A percentile compares a stretch with the other conserved stretches of the same genome.
Evolutionary conservation across 23 tunicate species (phyloP).

Genomic region (Corella eumyota): DNA sequence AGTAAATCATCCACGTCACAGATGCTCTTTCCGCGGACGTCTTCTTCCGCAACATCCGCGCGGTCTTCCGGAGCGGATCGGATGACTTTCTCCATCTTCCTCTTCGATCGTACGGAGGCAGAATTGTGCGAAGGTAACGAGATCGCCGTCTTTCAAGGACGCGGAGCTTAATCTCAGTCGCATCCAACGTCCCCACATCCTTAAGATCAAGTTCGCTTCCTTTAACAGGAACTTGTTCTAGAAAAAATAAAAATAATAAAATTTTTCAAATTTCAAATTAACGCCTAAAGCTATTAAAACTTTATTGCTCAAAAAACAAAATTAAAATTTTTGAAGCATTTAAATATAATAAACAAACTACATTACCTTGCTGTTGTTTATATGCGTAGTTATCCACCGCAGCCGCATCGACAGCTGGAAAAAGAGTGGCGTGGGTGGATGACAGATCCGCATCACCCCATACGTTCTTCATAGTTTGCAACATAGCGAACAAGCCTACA

Average conservation of each 20-base stretch:
- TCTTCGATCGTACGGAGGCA: slow-evolving; percentile 38
- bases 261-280: neutral
- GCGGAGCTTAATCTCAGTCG: slow-evolving; percentile 11
- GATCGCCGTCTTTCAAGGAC: slow-evolving; percentile 47
- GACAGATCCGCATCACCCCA: neutral
- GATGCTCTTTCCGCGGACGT: slow-evolving; percentile 16
- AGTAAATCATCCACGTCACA: slow-evolving; percentile 16
- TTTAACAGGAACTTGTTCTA: too few relatives aligned
- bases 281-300: too few relatives aligned
- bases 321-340: too few relatives aligned
- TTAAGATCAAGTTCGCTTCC: too few relatives aligned
- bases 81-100: slow-evolving; percentile 25
- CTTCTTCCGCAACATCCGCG: slow-evolving; percentile 5
- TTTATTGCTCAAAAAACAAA: too few relatives aligned
- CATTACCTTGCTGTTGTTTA: slow-evolving; percentile 6
- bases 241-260: too few relatives aligned
- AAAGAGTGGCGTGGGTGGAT: slow-evolving; percentile 5
- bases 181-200: slow-evolving; percentile 15
- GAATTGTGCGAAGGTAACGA: slow-evolving; percentile 54
- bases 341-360: too few relatives aligned
- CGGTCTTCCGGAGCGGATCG: slow-evolving; percentile 7
- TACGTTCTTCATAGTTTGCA: slow-evolving; percentile 12
- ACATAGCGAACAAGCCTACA: slow-evolving; percentile 11
- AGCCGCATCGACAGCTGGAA: slow-evolving; percentile 47
- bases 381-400: slow-evolving; percentile 32